These are phyloP conservation scores for Lithobates pipiens DNA, from an alignment of 2,797 vertebrate species.

Conservation along the genomic window DNA sequence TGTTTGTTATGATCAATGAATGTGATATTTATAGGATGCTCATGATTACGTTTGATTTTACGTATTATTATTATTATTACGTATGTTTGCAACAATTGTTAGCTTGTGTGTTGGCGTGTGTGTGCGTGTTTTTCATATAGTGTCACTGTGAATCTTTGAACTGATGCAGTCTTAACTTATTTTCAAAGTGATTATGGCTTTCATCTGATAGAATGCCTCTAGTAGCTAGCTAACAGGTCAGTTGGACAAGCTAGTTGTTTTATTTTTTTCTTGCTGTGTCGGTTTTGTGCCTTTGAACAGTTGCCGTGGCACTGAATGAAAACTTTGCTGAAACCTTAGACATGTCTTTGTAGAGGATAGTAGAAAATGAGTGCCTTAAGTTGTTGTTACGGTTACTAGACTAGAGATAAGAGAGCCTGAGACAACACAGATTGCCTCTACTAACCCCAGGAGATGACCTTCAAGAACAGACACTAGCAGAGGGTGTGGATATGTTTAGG, in stretches of 20 bases:
- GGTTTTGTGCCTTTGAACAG: constrained; percentile 30
- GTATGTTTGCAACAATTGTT: neutral
- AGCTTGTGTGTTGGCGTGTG: neutral
- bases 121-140: neutral
- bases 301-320: constrained; percentile 55
- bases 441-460: neutral
- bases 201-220: neutral
- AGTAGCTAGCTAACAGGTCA: neutral
- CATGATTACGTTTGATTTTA: too few species aligned
- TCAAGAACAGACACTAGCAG: neutral
- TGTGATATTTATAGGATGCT: too few species aligned
- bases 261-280: neutral
- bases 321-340: constrained; percentile 53
- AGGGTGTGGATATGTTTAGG: too few species aligned
- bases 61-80: too few species aligned
- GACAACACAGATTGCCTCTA: constrained; percentile 30
- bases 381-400: constrained; percentile 54
- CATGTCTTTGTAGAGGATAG: constrained; percentile 30
- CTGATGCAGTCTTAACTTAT: too few species aligned
- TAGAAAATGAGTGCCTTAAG: constrained; percentile 56
- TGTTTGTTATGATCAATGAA: too few species aligned
- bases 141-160: too few species aligned
- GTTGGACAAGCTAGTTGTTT: neutral
- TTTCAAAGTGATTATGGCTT: neutral
- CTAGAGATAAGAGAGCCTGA: constrained; percentile 25